These are phyloP conservation scores for Oryzias melastigma DNA, from an alignment of 2,113 vertebrate genomes.

Conservation along the genomic window DNA sequence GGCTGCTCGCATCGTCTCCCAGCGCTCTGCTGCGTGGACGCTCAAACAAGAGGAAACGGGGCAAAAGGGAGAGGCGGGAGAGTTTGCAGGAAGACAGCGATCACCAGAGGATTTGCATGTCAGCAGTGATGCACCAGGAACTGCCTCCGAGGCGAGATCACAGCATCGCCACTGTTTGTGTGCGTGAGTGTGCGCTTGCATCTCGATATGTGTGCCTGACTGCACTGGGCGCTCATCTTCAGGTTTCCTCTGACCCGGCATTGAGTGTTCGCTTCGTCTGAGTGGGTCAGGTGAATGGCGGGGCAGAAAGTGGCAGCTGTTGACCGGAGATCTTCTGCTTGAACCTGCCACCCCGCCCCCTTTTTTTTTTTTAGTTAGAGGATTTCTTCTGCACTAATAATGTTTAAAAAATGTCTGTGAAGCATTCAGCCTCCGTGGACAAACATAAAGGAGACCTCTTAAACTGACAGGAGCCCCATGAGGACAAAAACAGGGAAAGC, in stretches of 20 bases:
- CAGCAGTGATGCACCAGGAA: conserved; percentile 61
- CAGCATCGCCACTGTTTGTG: conserved; percentile 20
- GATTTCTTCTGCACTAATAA: conserved; percentile 11
- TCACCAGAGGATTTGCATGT: conserved; percentile 75
- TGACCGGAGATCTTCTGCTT: conserved; percentile 30
- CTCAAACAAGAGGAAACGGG: conserved; percentile 40
- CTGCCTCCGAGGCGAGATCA: conserved; percentile 62
- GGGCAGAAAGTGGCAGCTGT: conserved; percentile 46
- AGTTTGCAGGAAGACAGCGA: conserved; percentile 43
- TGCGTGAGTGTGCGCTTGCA: conserved; percentile 21
- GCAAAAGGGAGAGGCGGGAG: conserved; percentile 30
- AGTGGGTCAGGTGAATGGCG: conserved; percentile 27
- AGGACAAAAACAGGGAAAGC: conserved; percentile 10
- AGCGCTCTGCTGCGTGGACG: conserved; percentile 51
- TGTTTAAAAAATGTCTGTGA: conserved; percentile 21
- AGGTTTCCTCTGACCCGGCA: conserved; percentile 39
- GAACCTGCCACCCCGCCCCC: conserved; percentile 12
- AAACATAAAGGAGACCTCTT: conserved; percentile 14
- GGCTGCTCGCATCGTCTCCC: conserved; percentile 62
- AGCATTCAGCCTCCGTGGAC: conserved; percentile 18
- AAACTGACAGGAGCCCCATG: neutral
- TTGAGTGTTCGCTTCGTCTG: conserved; percentile 26
- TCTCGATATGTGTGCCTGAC: conserved; percentile 13
- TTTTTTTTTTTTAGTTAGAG: conserved; percentile 6
- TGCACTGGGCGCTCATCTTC: conserved; percentile 38